Base-by-base conservation (phyloP, 2,888 invertebrate genomes). In the Thysanoteuthis rhombus region DNA sequence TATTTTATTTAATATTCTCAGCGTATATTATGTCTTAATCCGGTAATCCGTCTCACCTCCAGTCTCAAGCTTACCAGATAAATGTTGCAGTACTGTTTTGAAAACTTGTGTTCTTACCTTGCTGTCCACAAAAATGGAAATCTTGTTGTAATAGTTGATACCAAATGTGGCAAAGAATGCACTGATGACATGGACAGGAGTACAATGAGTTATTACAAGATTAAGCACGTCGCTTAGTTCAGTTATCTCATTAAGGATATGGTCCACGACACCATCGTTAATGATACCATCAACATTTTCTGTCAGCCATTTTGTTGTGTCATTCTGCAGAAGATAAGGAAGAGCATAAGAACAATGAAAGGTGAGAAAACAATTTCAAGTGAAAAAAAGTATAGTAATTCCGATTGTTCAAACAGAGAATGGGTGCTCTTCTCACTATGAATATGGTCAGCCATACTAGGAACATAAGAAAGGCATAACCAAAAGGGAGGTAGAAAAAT, bases 71-170 rank as follows among this genome's bases (percentile, higher is more conserved):
- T n/a, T n/a, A n/a, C n/a, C n/a, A n/a, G n/a, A n/a, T n/a, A n/a
- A n/a, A n/a, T n/a, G n/a, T n/a, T n/a, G n/a, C n/a, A n/a, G n/a
- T n/a, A n/a, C n/a, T n/a, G n/a, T n/a, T n/a, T 4, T 75, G 36
- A 75, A 36, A 75, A 36, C 12, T 36, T 12, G n/a, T 75, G n/a
- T 42, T 32, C 94, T 89, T 94, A 96, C 96, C 95, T 95, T 95
- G 93, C 95, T 95, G 92, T 97, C 96, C 36, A 96, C 94, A 52
- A 95, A 95, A 52, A 96, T 94, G 38, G 96, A 95, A 36, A 96
- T 95, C 2, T 95, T 93, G 42, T 95, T 95, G 95, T 96, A 96
- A 94, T 96, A 97, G 94, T 96, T 95, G 90, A 97, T 95, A 39
- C 95, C 95, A 25, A 97, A 94, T 16, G 94, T 93, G n/a, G 93